phyloP scores from a whole-genome alignment of 2,797 vertebrate genomes.

The Cichlasoma orientale region DNA sequence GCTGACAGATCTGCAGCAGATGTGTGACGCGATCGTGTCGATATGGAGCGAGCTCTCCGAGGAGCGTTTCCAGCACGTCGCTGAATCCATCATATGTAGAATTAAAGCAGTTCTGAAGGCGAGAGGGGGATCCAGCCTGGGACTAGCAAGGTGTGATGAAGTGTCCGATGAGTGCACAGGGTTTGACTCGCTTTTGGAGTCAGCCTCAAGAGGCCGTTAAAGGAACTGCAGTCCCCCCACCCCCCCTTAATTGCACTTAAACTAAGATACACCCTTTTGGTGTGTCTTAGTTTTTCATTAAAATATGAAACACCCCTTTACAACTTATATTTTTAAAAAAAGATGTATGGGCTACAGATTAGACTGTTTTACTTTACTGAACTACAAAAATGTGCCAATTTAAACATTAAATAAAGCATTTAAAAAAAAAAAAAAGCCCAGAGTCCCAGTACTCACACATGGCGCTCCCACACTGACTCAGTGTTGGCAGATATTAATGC shows the following conservation, averaged over 20 bases:
- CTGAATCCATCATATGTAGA: neutral
- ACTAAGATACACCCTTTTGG: neutral
- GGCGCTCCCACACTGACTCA: neutral
- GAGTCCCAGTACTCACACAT: neutral
- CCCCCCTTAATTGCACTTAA: neutral
- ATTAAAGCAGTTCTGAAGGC: neutral
- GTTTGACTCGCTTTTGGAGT: neutral
- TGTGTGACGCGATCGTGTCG: neutral
- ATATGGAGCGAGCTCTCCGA: too few species aligned
- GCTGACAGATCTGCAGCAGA: neutral
- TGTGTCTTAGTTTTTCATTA: neutral
- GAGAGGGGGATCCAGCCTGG: neutral
- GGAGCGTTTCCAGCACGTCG: neutral
- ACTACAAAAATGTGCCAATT: neutral
- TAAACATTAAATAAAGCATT: neutral
- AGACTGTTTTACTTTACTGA: neutral
- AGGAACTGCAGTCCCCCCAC: neutral
- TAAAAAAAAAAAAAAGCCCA: neutral
- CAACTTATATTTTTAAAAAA: neutral
- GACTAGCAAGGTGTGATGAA: neutral
- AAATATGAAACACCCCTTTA: neutral
- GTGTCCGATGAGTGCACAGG: neutral
- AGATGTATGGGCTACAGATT: neutral
- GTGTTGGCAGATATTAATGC: neutral
- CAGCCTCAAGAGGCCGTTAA: neutral